Base-by-base conservation (phyloP, 1,140 invertebrate species). In the Drosophila dunni region DNA sequence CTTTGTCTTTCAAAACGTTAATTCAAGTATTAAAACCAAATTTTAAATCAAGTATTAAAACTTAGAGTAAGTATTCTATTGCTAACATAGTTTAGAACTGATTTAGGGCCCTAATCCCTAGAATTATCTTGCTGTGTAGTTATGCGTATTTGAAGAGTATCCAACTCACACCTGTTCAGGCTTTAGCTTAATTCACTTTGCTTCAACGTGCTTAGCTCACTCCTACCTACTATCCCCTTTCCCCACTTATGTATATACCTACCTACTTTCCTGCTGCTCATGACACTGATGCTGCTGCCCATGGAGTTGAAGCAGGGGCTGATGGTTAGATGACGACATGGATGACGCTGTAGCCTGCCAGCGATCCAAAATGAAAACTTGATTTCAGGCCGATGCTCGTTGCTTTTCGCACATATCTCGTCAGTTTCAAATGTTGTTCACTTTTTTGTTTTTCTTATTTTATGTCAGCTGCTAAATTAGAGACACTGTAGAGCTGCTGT, bases 351-450 rank as follows among this genome's bases (percentile, higher is more conserved):
- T 65, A 57, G 36, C 24, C 51, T 63, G 50, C 38, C 45, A 3
- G 24, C 6, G 48, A 11, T n/a, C 15, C 33, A 34, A 50, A 40
- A 42, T 13, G 51, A 63, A 13, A 50, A 42, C 20, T 17, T 34
- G 20, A 50, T 42, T 13, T 40, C 54, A 56, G 34, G 40, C 48
- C 29, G 34, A 24, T 34, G 56, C 34, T 34, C 50, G 51, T 45
- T 20, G 20, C n/a, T 53, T 29, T 29, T 58, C 11, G 20, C 29
- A 67, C 10, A 75, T 66, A 81, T 75, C 66, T 86, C 71, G 67
- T 63, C 82, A 61, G 60, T 79, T 82, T 66, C 83, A 82, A 86
- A 82, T 79, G 61, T 60, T 70, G 57, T 66, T 78, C 24, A 29
- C 4, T 29, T 29, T 29, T 29, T 75, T 71, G 11, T 11, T 7